Evolutionary conservation across 1,140 invertebrate genomes (phyloP).

Genomic region (Bilobella aurantiaca): DNA sequence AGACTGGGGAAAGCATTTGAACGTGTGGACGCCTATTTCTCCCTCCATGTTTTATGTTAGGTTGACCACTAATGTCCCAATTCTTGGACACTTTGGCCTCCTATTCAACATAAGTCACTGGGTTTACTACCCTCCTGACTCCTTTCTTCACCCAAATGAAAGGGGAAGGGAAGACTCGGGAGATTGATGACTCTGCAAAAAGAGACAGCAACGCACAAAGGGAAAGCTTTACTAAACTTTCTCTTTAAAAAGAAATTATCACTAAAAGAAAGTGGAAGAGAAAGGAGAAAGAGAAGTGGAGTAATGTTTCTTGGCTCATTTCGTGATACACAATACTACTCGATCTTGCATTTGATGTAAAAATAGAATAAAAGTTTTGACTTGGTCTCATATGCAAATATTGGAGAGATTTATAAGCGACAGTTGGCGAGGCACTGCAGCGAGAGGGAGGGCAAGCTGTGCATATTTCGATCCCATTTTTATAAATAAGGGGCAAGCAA

Average conservation of each 20-base stretch:
- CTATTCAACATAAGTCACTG: not conserved
- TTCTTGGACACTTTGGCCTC: not conserved
- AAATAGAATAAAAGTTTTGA: not conserved
- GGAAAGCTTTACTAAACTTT: no score
- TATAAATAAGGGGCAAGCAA: no score
- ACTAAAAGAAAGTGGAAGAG: not conserved
- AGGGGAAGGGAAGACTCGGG: not conserved
- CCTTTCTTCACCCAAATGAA: not conserved
- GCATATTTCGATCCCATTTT: no score
- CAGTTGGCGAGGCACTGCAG: no score
- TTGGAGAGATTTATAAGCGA: no score
- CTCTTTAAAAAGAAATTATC: no score
- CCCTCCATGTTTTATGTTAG: not conserved
- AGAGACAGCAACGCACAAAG: not conserved
- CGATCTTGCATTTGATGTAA: not conserved
- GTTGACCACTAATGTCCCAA: slow-evolving; percentile 1
- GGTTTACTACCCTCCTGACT: not conserved
- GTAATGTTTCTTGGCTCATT: not conserved
- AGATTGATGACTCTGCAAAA: not conserved
- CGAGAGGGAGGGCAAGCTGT: no score
- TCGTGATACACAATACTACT: not conserved
- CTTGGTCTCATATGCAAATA: no score
- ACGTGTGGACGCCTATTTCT: no score
- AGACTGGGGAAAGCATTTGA: not conserved
- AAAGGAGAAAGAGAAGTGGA: not conserved